Evolutionary conservation across 2,113 vertebrate species (phyloP), one percentile per base, ranked within the genome.

Genomic region (Scophthalmus maximus): DNA sequence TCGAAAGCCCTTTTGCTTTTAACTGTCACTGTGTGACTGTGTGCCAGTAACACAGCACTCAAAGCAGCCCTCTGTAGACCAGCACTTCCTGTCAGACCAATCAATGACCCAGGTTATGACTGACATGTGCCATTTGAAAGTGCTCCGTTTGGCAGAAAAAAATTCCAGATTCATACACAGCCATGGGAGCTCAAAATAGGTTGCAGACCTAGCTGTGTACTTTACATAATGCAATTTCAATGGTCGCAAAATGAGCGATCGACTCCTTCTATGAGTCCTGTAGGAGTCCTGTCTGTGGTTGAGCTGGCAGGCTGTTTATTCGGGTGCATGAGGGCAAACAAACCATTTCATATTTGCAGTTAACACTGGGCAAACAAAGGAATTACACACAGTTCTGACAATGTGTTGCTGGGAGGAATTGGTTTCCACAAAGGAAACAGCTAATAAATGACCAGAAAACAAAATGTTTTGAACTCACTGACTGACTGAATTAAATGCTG

Each of bases 81-180:
- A 12, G 34, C 27, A 30, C 26, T 57, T 76, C 73, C 60, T 76
- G 67, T 82, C 82, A 72, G 62, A 75, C 66, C 76, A 50, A 84
- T 87, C 69, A 72, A 57, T 56, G 62, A 68, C 38, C 56, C 32
- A 49, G 38, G 63, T 42, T 29, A 9, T 82, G 85, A 87, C 27
- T 79, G 82, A 77, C 80, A 61, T 23, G 49, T 32, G 11, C 40
- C 8, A 71, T 61, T 79, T 65, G 50, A 27, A 82, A 67, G 42
- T 57, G 63, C 26, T 73, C 59, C 40, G 49, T 64, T 57, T 53
- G 6, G 42, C 32, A 47, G 42, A 42, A 52, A 46, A 73, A 72
- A 78, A 74, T 65, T 76, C 36, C 57, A 30, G 25, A 34, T 76
- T 89, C 56, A 59, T 76, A 52, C 55, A 18, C 30, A 71, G 32